These are phyloP conservation scores for Eurystomus gularis DNA, from an alignment of 2,113 vertebrate species.

Conservation along the genomic window DNA sequence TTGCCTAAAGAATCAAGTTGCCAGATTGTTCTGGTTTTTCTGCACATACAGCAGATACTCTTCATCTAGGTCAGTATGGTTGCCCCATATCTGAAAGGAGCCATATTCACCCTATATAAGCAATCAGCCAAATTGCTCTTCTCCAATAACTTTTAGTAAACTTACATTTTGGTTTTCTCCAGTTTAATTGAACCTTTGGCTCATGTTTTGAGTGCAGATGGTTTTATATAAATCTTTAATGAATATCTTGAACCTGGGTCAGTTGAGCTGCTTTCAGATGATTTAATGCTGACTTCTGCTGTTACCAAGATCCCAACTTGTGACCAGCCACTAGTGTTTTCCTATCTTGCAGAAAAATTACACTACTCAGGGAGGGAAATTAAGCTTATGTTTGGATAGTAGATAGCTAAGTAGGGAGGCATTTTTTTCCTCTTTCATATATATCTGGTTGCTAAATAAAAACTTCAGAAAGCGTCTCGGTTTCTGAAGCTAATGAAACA, in stretches of 20 bases:
- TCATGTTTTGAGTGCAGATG: not conserved
- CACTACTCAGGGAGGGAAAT: not conserved
- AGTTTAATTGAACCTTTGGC: not conserved
- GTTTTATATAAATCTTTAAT: not conserved
- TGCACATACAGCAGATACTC: not conserved
- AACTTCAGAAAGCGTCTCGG: not conserved
- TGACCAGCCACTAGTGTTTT: not conserved
- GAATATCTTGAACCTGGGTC: not conserved
- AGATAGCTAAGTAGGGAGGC: not conserved
- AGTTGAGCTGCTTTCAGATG: not conserved
- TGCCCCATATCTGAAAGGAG: not conserved
- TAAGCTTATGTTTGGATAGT: not conserved
- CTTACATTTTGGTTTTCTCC: not conserved
- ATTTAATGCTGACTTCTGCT: not conserved
- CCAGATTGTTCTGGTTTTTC: not conserved
- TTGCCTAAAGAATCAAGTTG: not conserved
- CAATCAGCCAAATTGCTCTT: not conserved
- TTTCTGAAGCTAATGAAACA: not conserved
- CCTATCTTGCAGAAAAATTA: not conserved
- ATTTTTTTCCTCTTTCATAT: not conserved
- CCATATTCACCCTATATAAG: not conserved
- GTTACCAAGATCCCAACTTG: not conserved
- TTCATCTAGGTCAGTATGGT: not conserved
- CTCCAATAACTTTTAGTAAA: not conserved
- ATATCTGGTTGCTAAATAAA: not conserved